Percentiles rank a stretch among this genome's conserved stretches.
phyloP scores from a whole-genome alignment of 1,140 invertebrate genomes.

The Caerostris darwini region DNA sequence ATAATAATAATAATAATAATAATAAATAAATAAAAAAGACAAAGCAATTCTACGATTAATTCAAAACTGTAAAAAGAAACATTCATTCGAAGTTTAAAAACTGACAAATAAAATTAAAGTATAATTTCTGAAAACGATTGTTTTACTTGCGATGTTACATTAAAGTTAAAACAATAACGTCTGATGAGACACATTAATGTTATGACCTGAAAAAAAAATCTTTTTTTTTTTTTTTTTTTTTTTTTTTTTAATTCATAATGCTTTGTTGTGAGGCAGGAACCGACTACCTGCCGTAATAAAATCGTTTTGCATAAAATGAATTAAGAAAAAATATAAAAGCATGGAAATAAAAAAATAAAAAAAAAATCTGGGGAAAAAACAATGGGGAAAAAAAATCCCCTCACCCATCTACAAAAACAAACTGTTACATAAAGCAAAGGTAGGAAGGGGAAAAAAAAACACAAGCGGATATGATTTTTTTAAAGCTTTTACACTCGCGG shows the following conservation, averaged over 20 bases:
- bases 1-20: no score
- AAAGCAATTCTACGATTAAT: no score
- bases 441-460: neutral
- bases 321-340: neutral
- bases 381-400: neutral
- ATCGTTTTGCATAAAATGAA: neutral
- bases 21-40: no score
- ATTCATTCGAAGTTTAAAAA: no score
- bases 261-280: neutral
- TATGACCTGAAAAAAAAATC: neutral
- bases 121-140: no score
- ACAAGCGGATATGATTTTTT: conserved; percentile 2
- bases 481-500: neutral
- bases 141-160: no score
- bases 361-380: no score
- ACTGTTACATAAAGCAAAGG: neutral
- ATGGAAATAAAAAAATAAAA: no score
- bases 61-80: no score
- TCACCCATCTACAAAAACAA: neutral
- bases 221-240: neutral
- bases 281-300: neutral
- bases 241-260: neutral
- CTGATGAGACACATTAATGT: conserved; percentile 4
- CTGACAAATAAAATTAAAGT: no score
- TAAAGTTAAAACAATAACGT: neutral